phyloP scores from a whole-genome alignment of 2,888 invertebrate genomes.

The Coremacera marginata region DNA sequence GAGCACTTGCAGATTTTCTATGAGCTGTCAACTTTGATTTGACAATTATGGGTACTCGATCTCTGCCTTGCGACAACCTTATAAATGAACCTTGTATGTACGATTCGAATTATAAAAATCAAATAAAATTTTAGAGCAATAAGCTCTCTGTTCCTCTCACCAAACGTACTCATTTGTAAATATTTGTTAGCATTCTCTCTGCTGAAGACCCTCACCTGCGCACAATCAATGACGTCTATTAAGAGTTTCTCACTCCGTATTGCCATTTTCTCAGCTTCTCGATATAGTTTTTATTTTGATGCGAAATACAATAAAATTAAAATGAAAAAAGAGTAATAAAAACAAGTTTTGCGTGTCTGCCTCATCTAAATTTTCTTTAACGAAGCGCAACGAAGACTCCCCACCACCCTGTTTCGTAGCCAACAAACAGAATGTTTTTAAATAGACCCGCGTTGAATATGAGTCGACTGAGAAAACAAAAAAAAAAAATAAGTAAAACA shows the following conservation, averaged over 20 bases:
- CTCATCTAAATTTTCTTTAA: constrained; percentile 6
- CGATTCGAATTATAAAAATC: no score
- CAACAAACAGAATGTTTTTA: constrained; percentile 8
- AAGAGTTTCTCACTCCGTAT: background rate
- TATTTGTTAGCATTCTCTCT: no score
- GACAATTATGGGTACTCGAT: no score
- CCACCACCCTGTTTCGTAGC: background rate
- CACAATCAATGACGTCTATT: constrained; percentile 8
- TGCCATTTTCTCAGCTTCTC: background rate
- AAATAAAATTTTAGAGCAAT: no score
- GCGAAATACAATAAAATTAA: constrained; percentile 1
- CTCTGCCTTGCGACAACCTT: no score
- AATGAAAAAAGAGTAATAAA: background rate
- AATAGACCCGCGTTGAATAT: constrained; percentile 27
- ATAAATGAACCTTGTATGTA: no score
- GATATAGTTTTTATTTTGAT: constrained; percentile 4
- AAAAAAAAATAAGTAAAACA: background rate
- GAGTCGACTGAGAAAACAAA: background rate
- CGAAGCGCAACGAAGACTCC: background rate
- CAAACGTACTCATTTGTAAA: no score
- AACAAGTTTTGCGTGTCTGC: background rate
- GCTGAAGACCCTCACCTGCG: no score
- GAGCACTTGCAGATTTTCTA: no score
- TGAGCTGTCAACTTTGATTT: no score
- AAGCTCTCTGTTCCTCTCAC: no score